A percentile compares a stretch with the other conserved stretches of the same genome.
Evolutionary conservation across 2,113 vertebrate species (phyloP).

Genomic region (Archocentrus centrarchus): DNA sequence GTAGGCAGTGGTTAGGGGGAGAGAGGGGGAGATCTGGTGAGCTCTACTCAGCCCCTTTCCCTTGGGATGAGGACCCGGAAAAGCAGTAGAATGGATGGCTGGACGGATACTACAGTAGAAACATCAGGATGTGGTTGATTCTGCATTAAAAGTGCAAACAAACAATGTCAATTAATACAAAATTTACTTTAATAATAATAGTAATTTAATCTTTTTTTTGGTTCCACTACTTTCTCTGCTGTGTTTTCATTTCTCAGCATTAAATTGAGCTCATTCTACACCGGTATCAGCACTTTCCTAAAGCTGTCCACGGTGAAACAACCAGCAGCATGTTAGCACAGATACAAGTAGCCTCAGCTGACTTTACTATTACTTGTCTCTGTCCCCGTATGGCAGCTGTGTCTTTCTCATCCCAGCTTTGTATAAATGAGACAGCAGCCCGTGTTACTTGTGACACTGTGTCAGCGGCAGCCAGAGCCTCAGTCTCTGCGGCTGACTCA

Average conservation of each 20-base stretch:
- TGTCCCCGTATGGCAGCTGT: conserved; percentile 33
- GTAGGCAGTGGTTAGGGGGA: neutral
- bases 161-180: neutral
- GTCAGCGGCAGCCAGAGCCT: conserved; percentile 25
- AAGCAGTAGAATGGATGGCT: neutral
- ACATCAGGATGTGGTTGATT: neutral
- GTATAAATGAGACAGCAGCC: neutral
- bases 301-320: neutral
- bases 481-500: conserved; percentile 39
- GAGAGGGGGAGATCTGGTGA: neutral
- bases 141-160: neutral
- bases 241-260: neutral
- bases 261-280: neutral
- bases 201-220: neutral
- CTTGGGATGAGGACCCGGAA: neutral
- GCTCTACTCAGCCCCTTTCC: neutral
- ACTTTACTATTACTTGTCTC: neutral
- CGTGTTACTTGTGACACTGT: conserved; percentile 12
- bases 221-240: neutral
- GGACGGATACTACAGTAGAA: neutral
- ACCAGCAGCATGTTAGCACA: neutral
- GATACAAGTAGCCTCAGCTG: neutral
- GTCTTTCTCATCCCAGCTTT: conserved; percentile 14
- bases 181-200: neutral
- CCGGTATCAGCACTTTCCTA: no score